Base-by-base conservation (phyloP, 2,113 vertebrate species). In the Dromaius novaehollandiae region DNA sequence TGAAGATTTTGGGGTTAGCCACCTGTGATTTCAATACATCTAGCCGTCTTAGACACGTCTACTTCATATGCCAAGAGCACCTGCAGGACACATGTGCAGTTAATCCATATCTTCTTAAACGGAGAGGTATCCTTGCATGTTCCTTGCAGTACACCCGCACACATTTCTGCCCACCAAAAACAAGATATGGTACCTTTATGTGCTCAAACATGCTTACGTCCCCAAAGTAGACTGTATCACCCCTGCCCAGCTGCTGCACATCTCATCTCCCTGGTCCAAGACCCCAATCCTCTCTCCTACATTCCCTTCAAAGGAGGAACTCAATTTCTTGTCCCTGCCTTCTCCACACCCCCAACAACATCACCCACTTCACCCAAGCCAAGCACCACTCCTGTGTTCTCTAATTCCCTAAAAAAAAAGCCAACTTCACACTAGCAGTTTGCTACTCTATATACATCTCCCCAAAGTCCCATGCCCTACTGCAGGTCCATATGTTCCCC, bases 101-200 rank as follows among this genome's bases (percentile, higher is more conserved):
- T 32, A 56, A 32, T 34, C 7, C n/a, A 14, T 11, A 16, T 7
- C 11, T 42, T 80, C 34, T 34, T 32, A 64, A 80, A 60, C 1
- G 53, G 12, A 53, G 6, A 38, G 73, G 7, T 25, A 30, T 55
- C 12, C 20, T 60, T 20, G 82, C 13, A 7, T 18, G 9, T 55
- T 19, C 36, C 38, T 60, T 24, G 50, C 4, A 36, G 36, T 19
- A 53, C 36, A 74, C 2, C 40, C 9, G n/a, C 3, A 20, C 0
- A 3, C 5, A 21, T 28, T 68, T 79, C 24, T 50, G 19, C 24
- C 25, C 53, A 42, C 7, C 7, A 79, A 2, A 0, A 3, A 2
- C 0, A 8, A 2, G 5, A 19, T 40, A 20, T 21, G 38, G 7
- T 46, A 69, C 28, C 42, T 83, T 34, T 48, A 32, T 28, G 24